Evolutionary conservation across 2,113 vertebrate species (phyloP).

Genomic region (Pseudorasbora parva): DNA sequence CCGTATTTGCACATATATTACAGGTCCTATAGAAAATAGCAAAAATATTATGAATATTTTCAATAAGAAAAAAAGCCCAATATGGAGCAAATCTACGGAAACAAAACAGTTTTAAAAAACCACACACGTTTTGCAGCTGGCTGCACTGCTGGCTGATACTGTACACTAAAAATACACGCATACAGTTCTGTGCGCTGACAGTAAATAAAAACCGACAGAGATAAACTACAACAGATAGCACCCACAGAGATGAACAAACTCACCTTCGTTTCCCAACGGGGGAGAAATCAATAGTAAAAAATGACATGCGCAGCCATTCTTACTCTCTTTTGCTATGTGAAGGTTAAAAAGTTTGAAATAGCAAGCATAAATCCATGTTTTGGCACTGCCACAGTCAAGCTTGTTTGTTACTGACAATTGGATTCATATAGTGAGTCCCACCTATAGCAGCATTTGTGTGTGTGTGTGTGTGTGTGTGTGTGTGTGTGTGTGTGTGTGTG

Average conservation of each 20-base stretch:
- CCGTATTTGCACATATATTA: neutral
- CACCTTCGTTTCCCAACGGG: slow-evolving; percentile 1
- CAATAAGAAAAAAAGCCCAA: neutral
- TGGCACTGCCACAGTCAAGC: neutral
- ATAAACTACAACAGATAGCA: slow-evolving; percentile 17
- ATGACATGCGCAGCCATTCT: neutral
- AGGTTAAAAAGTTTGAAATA: slow-evolving; percentile 28
- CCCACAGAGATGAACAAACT: slow-evolving; percentile 30
- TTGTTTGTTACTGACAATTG: slow-evolving; percentile 14
- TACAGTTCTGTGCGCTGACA: neutral
- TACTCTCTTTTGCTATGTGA: neutral
- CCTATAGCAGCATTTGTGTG: slow-evolving; percentile 19
- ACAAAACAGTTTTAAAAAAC: neutral
- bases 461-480: neutral
- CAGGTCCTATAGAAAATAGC: neutral
- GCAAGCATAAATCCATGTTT: slow-evolving; percentile 11
- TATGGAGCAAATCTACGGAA: neutral
- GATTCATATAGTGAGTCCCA: slow-evolving; percentile 11
- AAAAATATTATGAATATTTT: neutral
- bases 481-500: neutral
- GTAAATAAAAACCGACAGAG: slow-evolving; percentile 13
- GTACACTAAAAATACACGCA: slow-evolving; percentile 2
- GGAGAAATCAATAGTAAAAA: slow-evolving; percentile 15
- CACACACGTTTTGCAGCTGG: too few relatives aligned
- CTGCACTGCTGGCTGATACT: neutral